Evolutionary conservation across 2,888 invertebrate genomes (phyloP).

Genomic region (Tipula helvola): DNA sequence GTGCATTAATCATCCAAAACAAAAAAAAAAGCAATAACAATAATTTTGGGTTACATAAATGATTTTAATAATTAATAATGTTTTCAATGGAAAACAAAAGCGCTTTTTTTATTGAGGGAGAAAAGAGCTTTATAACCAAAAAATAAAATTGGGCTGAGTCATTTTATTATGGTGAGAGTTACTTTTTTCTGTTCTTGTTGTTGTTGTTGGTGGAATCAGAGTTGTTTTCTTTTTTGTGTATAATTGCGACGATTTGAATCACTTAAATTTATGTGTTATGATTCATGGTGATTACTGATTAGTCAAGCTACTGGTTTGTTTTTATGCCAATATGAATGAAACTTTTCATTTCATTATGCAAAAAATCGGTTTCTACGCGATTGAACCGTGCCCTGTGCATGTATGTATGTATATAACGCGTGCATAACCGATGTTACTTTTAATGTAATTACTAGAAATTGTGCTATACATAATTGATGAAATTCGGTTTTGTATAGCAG

Average conservation of each 20-base stretch:
- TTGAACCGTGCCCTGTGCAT: not conserved
- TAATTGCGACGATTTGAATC: not conserved
- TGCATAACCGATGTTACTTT: not conserved
- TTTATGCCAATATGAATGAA: not conserved
- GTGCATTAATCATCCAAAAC: not conserved
- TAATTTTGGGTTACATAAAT: not conserved
- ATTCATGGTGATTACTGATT: not conserved
- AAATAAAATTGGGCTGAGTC: not conserved
- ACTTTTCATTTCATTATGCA: not conserved
- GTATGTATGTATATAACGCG: not conserved
- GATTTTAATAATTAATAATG: not conserved
- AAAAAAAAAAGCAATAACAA: not conserved
- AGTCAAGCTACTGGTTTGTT: not conserved
- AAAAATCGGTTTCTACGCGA: not conserved
- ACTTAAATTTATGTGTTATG: not conserved
- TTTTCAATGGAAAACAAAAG: not conserved
- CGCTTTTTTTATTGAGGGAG: not conserved
- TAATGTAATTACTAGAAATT: not conserved
- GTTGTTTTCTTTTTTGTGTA: not conserved
- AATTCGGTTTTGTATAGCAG: not conserved
- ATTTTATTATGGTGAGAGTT: not conserved
- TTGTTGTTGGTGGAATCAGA: not conserved
- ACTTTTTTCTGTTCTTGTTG: not conserved
- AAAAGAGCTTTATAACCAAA: not conserved
- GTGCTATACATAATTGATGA: not conserved